A percentile compares a stretch with the other conserved stretches of the same genome.
phyloP scores from a whole-genome alignment of 2,113 vertebrate genomes.

The Sterrhoptilus dennistouni region DNA sequence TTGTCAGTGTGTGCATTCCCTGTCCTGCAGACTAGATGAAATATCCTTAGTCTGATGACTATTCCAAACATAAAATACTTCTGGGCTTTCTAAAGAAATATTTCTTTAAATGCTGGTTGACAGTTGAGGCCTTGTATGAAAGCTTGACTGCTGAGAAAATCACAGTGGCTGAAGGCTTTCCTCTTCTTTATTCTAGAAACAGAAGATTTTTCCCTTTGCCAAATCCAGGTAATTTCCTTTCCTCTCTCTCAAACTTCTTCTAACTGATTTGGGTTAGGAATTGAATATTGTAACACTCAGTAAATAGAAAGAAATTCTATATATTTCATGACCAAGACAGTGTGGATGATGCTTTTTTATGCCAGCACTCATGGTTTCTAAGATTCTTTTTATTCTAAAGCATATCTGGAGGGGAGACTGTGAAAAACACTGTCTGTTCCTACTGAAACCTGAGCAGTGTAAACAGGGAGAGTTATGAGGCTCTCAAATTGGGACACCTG shows the following conservation, averaged over 20 bases:
- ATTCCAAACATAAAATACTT: conserved; percentile 28
- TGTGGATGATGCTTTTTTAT: not conserved
- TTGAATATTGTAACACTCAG: not conserved
- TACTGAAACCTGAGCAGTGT: not conserved
- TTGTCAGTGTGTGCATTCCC: not conserved
- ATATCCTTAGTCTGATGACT: conserved; percentile 10
- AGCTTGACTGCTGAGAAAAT: conserved; percentile 2
- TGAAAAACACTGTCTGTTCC: not conserved
- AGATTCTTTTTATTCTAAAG: not conserved
- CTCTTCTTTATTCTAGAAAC: conserved; percentile 59
- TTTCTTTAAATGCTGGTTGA: not conserved
- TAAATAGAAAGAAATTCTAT: not conserved
- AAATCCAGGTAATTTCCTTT: conserved; percentile 64
- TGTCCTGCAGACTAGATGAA: not conserved
- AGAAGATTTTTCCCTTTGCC: conserved; percentile 8
- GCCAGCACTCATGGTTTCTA: not conserved
- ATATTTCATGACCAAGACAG: not conserved
- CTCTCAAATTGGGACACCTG: not conserved
- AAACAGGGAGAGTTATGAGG: not conserved
- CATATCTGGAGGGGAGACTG: not conserved
- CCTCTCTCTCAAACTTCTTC: not conserved
- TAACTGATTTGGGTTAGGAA: not conserved
- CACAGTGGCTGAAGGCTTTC: conserved; percentile 17
- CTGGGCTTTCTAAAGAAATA: conserved; percentile 32
- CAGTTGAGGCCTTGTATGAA: not conserved